Evolutionary conservation across 92 coral and sea anemone genomes (phyloP), one percentile per base, ranked within the genome.

Genomic region (Porites cylindrica): DNA sequence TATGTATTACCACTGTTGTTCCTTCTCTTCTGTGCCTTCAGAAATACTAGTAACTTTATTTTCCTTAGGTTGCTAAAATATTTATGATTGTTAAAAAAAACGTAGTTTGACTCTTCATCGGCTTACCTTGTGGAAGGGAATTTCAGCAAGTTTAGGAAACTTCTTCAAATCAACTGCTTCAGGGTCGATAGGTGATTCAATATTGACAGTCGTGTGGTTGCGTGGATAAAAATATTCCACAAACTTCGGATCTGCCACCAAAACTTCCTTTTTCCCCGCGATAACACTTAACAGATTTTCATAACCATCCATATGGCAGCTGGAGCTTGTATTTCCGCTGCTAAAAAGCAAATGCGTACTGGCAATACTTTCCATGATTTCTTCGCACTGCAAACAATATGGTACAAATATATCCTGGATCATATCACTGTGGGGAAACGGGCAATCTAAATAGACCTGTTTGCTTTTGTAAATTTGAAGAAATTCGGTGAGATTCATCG

Each of bases 261-360:
- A 89, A 6, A 97, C 77, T 69, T 93, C 98, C 85, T 97, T 97
- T 29, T 91, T 95, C 8, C 99, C 99, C 0, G 99, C 89, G 70
- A 97, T 84, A 11, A 97, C 72, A 24, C 98, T 95, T 23, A 97
- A 85, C 10, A 97, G 77, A 77, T 97, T 97, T 76, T 97, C 99
- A 74, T 97, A 97, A 8, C 98, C 99, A 84, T 97, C 99, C 74
- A 93, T 94, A 67, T 97, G 99, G n/a, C 95, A 87, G 21, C 98
- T 96, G 1, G 98, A 97, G 88, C 98, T 97, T 1, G 99, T 97
- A 1, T 93, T 92, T 24, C 99, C 99, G 82, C 96, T 97, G 70
- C 99, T 97, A 69, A 93, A 97, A 17, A 97, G 83, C 76, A 97
- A 75, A 78, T 97, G 98, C 1, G 98, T 93, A 64, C 99, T 97